Base-by-base conservation (phyloP, 2,113 vertebrate species). In the Phalacrocorax carbo region DNA sequence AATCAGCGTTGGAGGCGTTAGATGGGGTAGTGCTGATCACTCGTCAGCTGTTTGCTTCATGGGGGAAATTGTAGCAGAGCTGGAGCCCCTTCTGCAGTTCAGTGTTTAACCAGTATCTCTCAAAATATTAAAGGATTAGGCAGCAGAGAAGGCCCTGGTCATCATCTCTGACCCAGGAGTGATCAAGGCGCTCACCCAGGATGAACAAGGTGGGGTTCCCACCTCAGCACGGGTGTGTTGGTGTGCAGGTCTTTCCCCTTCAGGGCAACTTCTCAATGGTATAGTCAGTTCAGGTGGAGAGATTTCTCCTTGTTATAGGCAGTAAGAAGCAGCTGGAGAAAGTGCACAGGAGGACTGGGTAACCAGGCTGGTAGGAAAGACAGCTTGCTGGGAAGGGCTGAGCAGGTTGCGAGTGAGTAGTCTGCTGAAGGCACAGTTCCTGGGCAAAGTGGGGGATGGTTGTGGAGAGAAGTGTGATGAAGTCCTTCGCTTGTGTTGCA, bases 361-460 rank as follows among this genome's bases (percentile, higher is more conserved):
- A 11, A 27, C 9, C 2, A 8, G 58, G 4, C 6, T 2, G 10
- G 25, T 4, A 32, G 52, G 22, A 52, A 30, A 2, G 2, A 1
- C 0, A 2, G 6, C 0, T 2, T 32, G 2, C 1, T 49, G 11
- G 44, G 29, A 44, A 29, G 6, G 40, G 26, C 5, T 48, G 36
- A 18, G 23, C 0, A 3, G 3, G 7, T 0, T 71, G 9, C 3
- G 48, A 1, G 14, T 18, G 22, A 11, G 72, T 23, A 1, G n/a
- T 34, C 15, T 60, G 0, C 3, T 7, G 1, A 5, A 3, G 3
- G 4, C 2, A 6, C 6, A 18, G 51, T 7, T 60, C 7, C 25
- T 81, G 8, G 23, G 7, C 1, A 1, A 22, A 17, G 27, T 0
- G 10, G 25, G 44, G 36, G 25, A 4, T 32, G 57, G 22, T 7